phyloP scores from a whole-genome alignment of 2,113 vertebrate species.

The Zosterops japonicus region DNA sequence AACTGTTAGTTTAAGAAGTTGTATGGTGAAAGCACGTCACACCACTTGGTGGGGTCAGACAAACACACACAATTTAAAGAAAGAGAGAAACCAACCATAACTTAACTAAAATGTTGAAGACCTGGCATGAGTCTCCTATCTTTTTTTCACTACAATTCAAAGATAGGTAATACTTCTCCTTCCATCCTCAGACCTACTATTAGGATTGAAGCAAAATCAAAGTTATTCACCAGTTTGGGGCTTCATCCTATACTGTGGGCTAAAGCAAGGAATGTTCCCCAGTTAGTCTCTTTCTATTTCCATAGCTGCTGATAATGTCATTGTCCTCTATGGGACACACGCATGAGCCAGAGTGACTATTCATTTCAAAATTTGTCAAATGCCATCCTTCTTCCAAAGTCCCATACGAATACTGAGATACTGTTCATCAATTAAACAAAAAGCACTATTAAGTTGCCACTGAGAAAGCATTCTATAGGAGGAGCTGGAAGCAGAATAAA shows the following conservation, averaged over 20 bases:
- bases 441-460: background rate
- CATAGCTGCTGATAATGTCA: background rate
- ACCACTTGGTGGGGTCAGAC: conserved; percentile 19
- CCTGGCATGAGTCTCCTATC: background rate
- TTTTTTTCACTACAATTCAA: background rate
- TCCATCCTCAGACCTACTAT: background rate
- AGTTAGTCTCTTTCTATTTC: background rate
- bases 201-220: background rate
- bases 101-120: background rate
- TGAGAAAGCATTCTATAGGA: background rate
- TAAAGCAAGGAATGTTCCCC: background rate
- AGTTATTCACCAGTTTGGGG: background rate
- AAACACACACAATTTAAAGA: background rate
- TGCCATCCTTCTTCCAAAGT: background rate
- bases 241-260: background rate
- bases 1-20: conserved; percentile 64
- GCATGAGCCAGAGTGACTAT: background rate
- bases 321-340: background rate
- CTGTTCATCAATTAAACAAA: background rate
- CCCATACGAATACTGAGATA: background rate
- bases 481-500: background rate
- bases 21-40: conserved; percentile 16
- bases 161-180: background rate
- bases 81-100: background rate
- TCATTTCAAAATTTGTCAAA: background rate